These are phyloP conservation scores for Theodoxus fluviatilis DNA, from an alignment of 2,888 invertebrate species.

Conservation along the genomic window DNA sequence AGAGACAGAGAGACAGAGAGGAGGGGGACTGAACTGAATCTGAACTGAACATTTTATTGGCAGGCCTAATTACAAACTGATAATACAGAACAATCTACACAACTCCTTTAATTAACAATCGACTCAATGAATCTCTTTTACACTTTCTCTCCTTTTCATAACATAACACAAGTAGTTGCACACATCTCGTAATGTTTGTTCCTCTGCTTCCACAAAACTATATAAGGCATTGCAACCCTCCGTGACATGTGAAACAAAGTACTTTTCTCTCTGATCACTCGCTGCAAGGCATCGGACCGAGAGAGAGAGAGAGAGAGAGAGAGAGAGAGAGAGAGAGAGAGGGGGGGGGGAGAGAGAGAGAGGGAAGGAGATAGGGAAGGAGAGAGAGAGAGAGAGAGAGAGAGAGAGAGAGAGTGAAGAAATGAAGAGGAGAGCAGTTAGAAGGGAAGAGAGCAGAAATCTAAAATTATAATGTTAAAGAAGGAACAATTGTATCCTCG, in stretches of 20 bases:
- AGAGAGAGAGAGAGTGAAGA: background rate
- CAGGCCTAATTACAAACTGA: no score
- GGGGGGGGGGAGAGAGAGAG: slow-evolving; percentile 13
- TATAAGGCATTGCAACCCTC: no score
- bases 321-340: slow-evolving; percentile 16
- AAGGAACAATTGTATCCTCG: no score
- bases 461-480: no score
- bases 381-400: background rate
- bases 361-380: background rate
- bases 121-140: no score
- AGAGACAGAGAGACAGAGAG: slow-evolving; percentile 18
- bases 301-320: background rate
- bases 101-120: no score
- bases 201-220: no score
- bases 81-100: no score
- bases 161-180: slow-evolving; percentile 22
- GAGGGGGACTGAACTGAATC: background rate
- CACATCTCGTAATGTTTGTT: no score
- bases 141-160: background rate
- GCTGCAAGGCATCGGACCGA: slow-evolving; percentile 11
- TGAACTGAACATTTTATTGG: background rate
- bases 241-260: slow-evolving; percentile 25
- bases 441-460: background rate
- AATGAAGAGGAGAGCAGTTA: no score
- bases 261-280: background rate